phyloP scores from a whole-genome alignment of 1,140 invertebrate genomes.

The Pinna nobilis region DNA sequence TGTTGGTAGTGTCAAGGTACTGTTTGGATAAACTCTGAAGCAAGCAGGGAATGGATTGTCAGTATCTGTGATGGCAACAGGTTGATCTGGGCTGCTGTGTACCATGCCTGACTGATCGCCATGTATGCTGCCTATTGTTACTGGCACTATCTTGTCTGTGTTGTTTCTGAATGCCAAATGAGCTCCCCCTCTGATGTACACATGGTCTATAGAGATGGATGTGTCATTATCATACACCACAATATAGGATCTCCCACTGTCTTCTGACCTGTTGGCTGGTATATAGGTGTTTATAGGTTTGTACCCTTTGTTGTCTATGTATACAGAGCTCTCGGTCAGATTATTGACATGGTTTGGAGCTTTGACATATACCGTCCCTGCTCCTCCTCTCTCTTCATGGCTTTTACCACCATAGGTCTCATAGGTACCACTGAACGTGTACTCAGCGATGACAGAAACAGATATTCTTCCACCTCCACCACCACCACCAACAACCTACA shows the following conservation, averaged over 20 bases:
- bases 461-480: conserved; percentile 64
- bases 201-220: conserved; percentile 48
- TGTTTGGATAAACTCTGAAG: conserved; percentile 56
- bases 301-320: conserved; percentile 55
- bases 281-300: conserved; percentile 50
- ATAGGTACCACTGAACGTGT: conserved; percentile 53
- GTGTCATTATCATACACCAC: conserved; percentile 35
- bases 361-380: conserved; percentile 57
- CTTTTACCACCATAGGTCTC: conserved; percentile 58
- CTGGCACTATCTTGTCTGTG: conserved; percentile 16
- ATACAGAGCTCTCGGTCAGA: conserved; percentile 35
- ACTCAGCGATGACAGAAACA: conserved; percentile 37
- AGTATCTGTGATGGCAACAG: conserved; percentile 46
- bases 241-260: conserved; percentile 58
- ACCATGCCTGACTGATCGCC: conserved; percentile 62
- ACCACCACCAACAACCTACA: conserved; percentile 57
- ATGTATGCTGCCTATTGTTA: conserved; percentile 53
- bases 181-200: conserved; percentile 50
- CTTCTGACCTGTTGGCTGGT: conserved; percentile 32
- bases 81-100: conserved; percentile 52
- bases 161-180: conserved; percentile 55
- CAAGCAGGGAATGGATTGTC: conserved; percentile 59
- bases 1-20: conserved; percentile 52
- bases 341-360: conserved; percentile 32
- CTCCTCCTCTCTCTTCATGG: conserved; percentile 54